Base-by-base conservation (phyloP, 1,140 invertebrate genomes). In the Brachionus angularis region DNA sequence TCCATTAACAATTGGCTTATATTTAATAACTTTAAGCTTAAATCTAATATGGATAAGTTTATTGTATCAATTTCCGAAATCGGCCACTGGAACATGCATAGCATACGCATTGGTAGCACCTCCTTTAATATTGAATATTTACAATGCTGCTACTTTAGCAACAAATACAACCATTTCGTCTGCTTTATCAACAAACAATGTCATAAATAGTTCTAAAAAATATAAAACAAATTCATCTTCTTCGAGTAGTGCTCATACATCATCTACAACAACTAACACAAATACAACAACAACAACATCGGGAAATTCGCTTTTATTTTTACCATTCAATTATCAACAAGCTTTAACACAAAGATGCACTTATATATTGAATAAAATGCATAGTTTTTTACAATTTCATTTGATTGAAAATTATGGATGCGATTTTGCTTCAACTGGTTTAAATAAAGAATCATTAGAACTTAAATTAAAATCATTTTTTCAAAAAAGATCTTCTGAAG, bases 331-430 rank as follows among this genome's bases (percentile, higher is more conserved):
- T 7, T 72, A 69, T 53, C 73, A 78, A 8, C 75, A 79, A 69
- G 78, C 78, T 8, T 77, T 79, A 18, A 75, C 74, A 3, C 50
- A 72, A 7, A 72, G 76, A 29, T 76, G 77, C 0, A 78, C 75
- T 1, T 52, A 72, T n/a, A 75, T 77, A 1, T 61, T 81, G 5
- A 76, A 74, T 49, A 73, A 75, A 55, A 72, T 81, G 7, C 76
- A 77, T 39, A 73, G 75, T 8, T 77, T 81, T 72, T 80, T 80
- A 39, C 74, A 72, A 29, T 76, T 75, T 50, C 76, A 80, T 73
- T 77, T 80, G 75, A 77, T 80, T 14, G 76, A 79, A 55, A 78
- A 76, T 62, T 80, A 74, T 73, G 79, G 80, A 14, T 79, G 79
- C 73, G 80, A 81, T 49, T 80, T 76, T 58, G 78, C 75, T 14